phyloP scores from a whole-genome alignment of 2,888 invertebrate genomes.

The Sphaeridia pumilis region DNA sequence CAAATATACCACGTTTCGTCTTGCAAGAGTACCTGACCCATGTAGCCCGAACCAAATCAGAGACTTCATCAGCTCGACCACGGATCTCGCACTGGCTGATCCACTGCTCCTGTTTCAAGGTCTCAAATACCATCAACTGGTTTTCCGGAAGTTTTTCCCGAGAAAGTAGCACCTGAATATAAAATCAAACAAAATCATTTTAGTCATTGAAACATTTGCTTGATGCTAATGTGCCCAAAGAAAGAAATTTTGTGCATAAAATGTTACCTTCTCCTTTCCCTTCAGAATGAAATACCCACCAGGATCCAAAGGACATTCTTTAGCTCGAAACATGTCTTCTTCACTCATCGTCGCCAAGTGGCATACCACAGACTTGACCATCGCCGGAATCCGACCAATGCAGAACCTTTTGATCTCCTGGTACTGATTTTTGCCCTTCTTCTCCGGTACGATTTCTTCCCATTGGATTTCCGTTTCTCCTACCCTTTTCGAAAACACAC shows the following conservation, averaged over 20 bases:
- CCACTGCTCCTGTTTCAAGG: conserved; percentile 49
- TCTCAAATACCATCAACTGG: conserved; percentile 50
- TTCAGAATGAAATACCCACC: conserved; percentile 54
- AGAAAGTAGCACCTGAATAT: conserved; percentile 46
- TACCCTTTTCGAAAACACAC: neutral
- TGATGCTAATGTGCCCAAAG: neutral
- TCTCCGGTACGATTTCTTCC: neutral
- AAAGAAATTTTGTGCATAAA: neutral
- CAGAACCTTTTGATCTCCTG: neutral
- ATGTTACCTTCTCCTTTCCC: conserved; percentile 47
- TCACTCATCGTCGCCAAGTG: conserved; percentile 44
- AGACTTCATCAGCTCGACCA: conserved; percentile 44
- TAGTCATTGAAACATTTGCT: neutral
- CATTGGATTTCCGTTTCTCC: neutral
- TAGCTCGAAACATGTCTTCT: conserved; percentile 45
- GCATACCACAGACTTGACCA: conserved; percentile 50
- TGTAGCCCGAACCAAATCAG: conserved; percentile 5
- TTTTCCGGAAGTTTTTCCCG: conserved; percentile 54
- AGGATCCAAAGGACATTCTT: conserved; percentile 51
- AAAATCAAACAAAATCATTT: neutral
- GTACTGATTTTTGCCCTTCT: neutral
- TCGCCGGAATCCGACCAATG: conserved; percentile 48
- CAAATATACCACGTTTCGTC: neutral
- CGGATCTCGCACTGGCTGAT: conserved; percentile 50
- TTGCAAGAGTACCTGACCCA: conserved; percentile 3